These are phyloP conservation scores for Rhogogaster chlorosoma DNA, from an alignment of 2,888 invertebrate genomes.

Conservation along the genomic window DNA sequence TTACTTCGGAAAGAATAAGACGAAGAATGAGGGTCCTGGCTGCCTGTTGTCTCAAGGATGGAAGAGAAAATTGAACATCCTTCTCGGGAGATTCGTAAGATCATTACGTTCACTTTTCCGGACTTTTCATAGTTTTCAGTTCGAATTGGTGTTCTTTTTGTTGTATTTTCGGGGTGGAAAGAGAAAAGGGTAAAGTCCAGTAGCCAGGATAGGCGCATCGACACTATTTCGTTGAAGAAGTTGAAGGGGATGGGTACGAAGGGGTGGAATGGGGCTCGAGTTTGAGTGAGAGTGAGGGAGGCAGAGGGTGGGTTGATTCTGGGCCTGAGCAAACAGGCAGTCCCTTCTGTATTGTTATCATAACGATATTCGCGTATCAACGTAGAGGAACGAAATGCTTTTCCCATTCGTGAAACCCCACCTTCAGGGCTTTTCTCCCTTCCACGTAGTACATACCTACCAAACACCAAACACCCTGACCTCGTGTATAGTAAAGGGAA, in stretches of 20 bases:
- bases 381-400: constrained; percentile 32
- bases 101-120: background rate
- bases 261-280: constrained; percentile 7
- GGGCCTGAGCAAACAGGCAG: constrained; percentile 65
- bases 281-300: background rate
- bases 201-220: constrained; percentile 48
- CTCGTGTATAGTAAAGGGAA: background rate
- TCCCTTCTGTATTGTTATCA: constrained; percentile 64
- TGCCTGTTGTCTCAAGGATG: background rate
- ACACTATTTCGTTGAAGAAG: constrained; percentile 47
- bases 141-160: background rate
- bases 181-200: constrained; percentile 54
- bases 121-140: background rate
- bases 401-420: background rate
- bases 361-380: constrained; percentile 63
- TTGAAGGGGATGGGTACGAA: constrained; percentile 27
- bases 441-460: background rate
- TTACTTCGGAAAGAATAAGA: background rate
- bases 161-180: background rate
- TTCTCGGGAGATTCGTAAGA: background rate
- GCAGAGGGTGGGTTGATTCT: constrained; percentile 55
- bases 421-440: constrained; percentile 14
- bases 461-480: constrained; percentile 26
- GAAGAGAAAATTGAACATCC: background rate
- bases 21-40: background rate